These are phyloP conservation scores for Bradysia coprophila DNA, from an alignment of 1,140 invertebrate species.

Conservation along the genomic window DNA sequence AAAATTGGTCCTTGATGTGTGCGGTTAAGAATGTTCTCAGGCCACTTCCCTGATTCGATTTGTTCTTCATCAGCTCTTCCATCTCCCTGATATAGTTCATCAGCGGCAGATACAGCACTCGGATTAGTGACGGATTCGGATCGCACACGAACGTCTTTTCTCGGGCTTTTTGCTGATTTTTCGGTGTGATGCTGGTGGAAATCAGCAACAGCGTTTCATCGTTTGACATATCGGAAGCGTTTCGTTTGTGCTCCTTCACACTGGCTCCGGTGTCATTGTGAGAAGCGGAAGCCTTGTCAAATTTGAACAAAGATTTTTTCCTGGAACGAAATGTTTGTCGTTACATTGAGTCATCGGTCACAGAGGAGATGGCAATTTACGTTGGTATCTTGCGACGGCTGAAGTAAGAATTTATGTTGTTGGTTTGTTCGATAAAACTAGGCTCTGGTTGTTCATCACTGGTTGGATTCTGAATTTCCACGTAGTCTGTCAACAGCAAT, in stretches of 20 bases:
- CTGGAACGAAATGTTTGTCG: slow-evolving; percentile 4
- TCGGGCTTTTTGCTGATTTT: slow-evolving; percentile 14
- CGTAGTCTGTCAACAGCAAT: slow-evolving; percentile 58
- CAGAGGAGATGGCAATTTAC: slow-evolving; percentile 13
- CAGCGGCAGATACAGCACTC: slow-evolving; percentile 52
- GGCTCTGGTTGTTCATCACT: slow-evolving; percentile 35
- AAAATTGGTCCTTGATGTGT: slow-evolving; percentile 53
- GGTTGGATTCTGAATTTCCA: slow-evolving; percentile 56
- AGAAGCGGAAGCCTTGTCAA: slow-evolving; percentile 61
- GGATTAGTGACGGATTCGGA: slow-evolving; percentile 56
- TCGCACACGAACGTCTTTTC: slow-evolving; percentile 44
- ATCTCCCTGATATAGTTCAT: slow-evolving; percentile 60
- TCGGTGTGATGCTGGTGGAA: slow-evolving; percentile 3
- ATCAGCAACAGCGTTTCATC: slow-evolving; percentile 12
- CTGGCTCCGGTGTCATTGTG: slow-evolving; percentile 36
- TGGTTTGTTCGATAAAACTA: slow-evolving; percentile 30
- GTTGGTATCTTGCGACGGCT: slow-evolving; percentile 37
- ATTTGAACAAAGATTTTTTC: slow-evolving; percentile 44
- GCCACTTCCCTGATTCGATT: slow-evolving; percentile 34
- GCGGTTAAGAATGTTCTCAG: slow-evolving; percentile 56
- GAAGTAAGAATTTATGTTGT: slow-evolving; percentile 25
- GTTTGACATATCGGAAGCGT: slow-evolving; percentile 20
- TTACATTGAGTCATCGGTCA: neutral
- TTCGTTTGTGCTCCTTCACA: slow-evolving; percentile 35
- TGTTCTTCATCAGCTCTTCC: slow-evolving; percentile 40